These are phyloP conservation scores for Trissolcus japonicus DNA, from an alignment of 2,888 invertebrate species.

Conservation along the genomic window DNA sequence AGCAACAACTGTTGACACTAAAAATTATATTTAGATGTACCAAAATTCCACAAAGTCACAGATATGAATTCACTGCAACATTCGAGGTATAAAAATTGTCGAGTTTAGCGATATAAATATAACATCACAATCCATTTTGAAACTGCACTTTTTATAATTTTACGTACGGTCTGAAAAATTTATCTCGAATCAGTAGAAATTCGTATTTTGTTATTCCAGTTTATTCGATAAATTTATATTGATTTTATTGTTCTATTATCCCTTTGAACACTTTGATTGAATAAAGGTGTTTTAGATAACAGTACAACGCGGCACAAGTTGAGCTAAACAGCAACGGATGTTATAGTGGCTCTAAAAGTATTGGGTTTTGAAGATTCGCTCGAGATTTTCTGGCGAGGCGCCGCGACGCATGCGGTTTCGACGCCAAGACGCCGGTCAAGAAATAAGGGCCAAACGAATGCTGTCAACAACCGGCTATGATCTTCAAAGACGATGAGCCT, in stretches of 20 bases:
- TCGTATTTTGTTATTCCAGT: not conserved
- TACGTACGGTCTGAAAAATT: too few species aligned
- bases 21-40: constrained; percentile 7
- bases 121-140: too few species aligned
- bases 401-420: constrained; percentile 71
- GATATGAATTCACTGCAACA: not conserved
- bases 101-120: too few species aligned
- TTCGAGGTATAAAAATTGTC: too few species aligned
- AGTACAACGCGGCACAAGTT: constrained; percentile 75
- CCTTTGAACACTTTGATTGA: constrained; percentile 7
- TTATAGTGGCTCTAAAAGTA: constrained; percentile 76
- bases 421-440: constrained; percentile 38
- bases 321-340: constrained; percentile 78
- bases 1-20: not conserved
- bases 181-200: not conserved
- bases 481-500: constrained; percentile 50
- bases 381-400: constrained; percentile 64
- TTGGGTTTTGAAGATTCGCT: constrained; percentile 64
- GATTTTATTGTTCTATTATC: not conserved
- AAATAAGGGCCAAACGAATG: constrained; percentile 36
- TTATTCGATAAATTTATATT: constrained; percentile 9
- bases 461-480: constrained; percentile 59
- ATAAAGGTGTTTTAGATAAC: constrained; percentile 60
- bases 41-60: constrained; percentile 5
- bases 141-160: too few species aligned